These are phyloP conservation scores for Garra rufa DNA, from an alignment of 2,113 vertebrate genomes.

Conservation along the genomic window DNA sequence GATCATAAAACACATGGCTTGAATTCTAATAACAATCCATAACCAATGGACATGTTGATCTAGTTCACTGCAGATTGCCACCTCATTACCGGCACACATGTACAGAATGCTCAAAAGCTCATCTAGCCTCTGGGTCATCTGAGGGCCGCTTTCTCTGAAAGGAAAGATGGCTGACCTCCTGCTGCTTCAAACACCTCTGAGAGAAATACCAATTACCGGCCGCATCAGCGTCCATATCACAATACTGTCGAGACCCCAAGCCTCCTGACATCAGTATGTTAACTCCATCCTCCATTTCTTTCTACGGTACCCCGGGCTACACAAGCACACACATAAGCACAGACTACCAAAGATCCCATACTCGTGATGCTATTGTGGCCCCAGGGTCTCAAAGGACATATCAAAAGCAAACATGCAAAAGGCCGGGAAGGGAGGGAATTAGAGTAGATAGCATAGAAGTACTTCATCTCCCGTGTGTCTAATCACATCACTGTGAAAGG, in stretches of 20 bases:
- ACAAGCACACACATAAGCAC: neutral
- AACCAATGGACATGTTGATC: neutral
- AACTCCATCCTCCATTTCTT: slow-evolving; percentile 3
- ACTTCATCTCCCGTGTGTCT: neutral
- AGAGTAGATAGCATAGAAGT: neutral
- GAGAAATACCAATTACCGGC: slow-evolving; percentile 37
- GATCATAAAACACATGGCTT: neutral
- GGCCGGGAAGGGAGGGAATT: neutral
- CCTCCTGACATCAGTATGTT: neutral
- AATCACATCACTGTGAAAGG: neutral
- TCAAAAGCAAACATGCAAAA: neutral
- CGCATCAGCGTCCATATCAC: neutral
- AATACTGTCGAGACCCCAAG: neutral
- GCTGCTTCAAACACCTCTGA: slow-evolving; percentile 17
- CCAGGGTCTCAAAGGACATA: slow-evolving; percentile 3
- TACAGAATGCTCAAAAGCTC: slow-evolving; percentile 28
- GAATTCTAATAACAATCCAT: neutral
- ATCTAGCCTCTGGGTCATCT: slow-evolving; percentile 28
- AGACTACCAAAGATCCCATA: neutral
- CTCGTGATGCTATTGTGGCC: slow-evolving; percentile 30
- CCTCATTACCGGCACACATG: neutral
- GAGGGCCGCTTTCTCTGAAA: slow-evolving; percentile 1
- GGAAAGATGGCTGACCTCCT: slow-evolving; percentile 19
- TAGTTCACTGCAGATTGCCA: neutral
- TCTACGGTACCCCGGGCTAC: neutral